Conservation (phyloP, 2,888 invertebrate species). For the Dryadula phaetusa region DNA sequence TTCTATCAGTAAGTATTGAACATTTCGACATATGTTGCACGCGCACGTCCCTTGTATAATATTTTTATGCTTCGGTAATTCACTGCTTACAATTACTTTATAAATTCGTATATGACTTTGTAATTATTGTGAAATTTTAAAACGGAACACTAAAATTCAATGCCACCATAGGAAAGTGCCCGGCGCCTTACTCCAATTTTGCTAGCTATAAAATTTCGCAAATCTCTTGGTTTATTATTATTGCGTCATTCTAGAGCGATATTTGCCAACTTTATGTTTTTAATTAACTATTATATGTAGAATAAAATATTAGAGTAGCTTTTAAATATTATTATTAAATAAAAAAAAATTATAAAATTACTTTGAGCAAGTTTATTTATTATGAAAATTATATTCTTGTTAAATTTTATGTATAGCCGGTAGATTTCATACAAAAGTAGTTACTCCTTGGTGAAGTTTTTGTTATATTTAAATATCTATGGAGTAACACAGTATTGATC, state of each 20-base stretch:
- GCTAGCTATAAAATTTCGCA: constrained; percentile 66
- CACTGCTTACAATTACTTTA: constrained; percentile 49
- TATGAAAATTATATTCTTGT: background rate
- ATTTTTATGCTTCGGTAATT: constrained; percentile 70
- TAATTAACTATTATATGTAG: constrained; percentile 34
- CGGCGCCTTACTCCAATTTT: constrained; percentile 61
- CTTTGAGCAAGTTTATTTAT: background rate
- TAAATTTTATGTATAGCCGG: no score
- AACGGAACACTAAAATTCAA: constrained; percentile 60
- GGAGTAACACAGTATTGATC: no score
- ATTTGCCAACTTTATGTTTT: constrained; percentile 40
- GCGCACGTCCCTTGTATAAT: constrained; percentile 51
- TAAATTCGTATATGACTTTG: constrained; percentile 57
- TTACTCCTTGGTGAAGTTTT: no score
- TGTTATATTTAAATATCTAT: no score
- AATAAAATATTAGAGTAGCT: constrained; percentile 23
- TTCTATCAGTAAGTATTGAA: constrained; percentile 49
- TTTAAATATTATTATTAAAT: constrained; percentile 1
- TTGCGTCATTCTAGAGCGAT: constrained; percentile 38
- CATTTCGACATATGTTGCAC: constrained; percentile 55
- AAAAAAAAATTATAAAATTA: no score
- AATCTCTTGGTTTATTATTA: constrained; percentile 50
- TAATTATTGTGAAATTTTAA: constrained; percentile 31
- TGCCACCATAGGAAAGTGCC: constrained; percentile 68
- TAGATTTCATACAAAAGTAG: no score